Conservation (phyloP, 2,888 invertebrate species). For the Therioaphis trifolii region DNA sequence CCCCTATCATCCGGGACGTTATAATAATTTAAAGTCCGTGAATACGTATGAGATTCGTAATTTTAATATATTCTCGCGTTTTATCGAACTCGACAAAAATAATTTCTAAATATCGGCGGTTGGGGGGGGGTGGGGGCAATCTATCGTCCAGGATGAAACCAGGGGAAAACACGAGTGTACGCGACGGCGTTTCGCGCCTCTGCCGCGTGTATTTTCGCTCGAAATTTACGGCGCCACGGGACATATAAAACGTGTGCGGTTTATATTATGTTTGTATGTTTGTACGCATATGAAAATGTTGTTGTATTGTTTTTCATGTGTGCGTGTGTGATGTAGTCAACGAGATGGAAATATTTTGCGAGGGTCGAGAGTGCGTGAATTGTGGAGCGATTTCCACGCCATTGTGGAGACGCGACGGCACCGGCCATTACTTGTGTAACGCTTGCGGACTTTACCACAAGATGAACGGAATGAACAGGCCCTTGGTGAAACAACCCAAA, state of each 20-base stretch:
- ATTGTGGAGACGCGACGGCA: slow-evolving; percentile 97
- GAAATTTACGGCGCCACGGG: neutral
- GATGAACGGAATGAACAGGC: slow-evolving; percentile 95
- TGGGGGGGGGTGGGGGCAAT: too few species aligned
- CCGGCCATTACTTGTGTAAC: slow-evolving; percentile 99
- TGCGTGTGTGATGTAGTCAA: slow-evolving; percentile 54
- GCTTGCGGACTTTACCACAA: slow-evolving; percentile 98
- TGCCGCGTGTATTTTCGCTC: neutral
- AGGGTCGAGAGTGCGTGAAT: slow-evolving; percentile 75
- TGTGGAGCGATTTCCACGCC: slow-evolving; percentile 86
- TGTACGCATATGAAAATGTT: neutral
- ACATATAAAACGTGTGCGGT: neutral
- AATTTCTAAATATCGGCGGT: too few species aligned
- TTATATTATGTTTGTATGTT: too few species aligned
- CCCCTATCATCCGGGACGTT: too few species aligned
- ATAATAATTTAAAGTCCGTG: too few species aligned
- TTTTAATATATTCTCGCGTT: too few species aligned
- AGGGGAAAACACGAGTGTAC: too few species aligned
- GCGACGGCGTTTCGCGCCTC: neutral
- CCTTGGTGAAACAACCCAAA: slow-evolving; percentile 90
- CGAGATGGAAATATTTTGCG: slow-evolving; percentile 67
- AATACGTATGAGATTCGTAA: too few species aligned
- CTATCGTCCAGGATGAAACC: too few species aligned
- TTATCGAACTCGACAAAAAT: too few species aligned
- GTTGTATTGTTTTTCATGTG: slow-evolving; percentile 20